Evolutionary conservation across 2,888 invertebrate genomes (phyloP).

Genomic region (Acleris sparsana): DNA sequence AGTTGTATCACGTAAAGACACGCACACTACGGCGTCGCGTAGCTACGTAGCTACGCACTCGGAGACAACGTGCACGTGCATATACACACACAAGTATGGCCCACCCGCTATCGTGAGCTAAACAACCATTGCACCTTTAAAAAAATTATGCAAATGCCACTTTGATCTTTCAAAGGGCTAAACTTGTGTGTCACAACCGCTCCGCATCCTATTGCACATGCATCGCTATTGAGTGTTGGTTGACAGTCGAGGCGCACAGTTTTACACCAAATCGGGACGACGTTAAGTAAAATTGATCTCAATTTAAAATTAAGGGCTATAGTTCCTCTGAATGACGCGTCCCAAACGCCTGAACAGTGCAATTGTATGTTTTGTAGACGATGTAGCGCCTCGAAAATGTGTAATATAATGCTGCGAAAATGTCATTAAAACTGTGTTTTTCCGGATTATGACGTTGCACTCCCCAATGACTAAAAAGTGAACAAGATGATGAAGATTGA

Average conservation of each 20-base stretch:
- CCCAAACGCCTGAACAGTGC: slow-evolving; percentile 56
- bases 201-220: background rate
- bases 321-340: slow-evolving; percentile 70
- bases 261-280: slow-evolving; percentile 30
- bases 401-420: background rate
- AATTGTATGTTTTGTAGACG: slow-evolving; percentile 44
- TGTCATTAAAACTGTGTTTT: too few species aligned
- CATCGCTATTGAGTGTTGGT: slow-evolving; percentile 7
- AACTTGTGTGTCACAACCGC: background rate
- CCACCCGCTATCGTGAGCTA: too few species aligned
- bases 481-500: too few species aligned
- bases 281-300: slow-evolving; percentile 38
- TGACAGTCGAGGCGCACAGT: too few species aligned
- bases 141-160: background rate
- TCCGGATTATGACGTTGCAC: too few species aligned
- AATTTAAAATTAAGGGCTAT: slow-evolving; percentile 54
- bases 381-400: slow-evolving; percentile 5
- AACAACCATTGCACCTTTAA: too few species aligned
- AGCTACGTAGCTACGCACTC: too few species aligned
- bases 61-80: too few species aligned
- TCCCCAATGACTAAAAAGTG: too few species aligned
- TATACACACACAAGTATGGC: too few species aligned
- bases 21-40: too few species aligned
- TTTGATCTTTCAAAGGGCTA: background rate
- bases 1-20: too few species aligned